These are phyloP conservation scores for Capromys pilorides DNA, from an alignment of 2,797 vertebrate genomes.

Conservation along the genomic window DNA sequence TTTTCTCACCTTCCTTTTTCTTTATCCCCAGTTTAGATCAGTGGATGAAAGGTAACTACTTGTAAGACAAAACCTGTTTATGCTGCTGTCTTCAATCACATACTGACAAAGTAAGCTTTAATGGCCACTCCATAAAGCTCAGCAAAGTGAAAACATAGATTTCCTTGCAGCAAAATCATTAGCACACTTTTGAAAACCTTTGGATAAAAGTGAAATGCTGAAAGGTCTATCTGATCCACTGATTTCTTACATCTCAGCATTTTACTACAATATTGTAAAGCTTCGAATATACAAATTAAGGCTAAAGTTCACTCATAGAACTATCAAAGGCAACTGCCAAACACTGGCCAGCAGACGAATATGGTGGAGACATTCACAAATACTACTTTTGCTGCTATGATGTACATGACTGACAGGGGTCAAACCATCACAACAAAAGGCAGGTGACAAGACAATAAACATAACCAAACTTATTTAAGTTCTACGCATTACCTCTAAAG, in stretches of 20 bases:
- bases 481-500: background rate
- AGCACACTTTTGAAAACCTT: background rate
- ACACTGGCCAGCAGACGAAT: background rate
- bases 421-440: background rate
- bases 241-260: background rate
- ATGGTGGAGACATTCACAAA: no score
- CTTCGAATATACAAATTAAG: background rate
- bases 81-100: background rate
- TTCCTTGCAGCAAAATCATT: background rate
- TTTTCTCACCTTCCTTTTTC: background rate
- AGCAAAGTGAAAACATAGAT: background rate
- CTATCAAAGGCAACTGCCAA: background rate
- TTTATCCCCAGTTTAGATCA: background rate
- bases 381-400: no score
- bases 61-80: background rate
- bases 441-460: background rate
- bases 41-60: background rate
- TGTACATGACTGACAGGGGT: background rate
- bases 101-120: background rate
- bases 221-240: background rate
- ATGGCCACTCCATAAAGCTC: background rate
- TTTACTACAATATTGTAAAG: background rate
- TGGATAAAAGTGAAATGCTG: background rate
- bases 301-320: background rate
- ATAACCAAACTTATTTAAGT: background rate